Evolutionary conservation across 2,888 invertebrate genomes (phyloP), one percentile per base, ranked within the genome.

Genomic region (Limenitis camilla): DNA sequence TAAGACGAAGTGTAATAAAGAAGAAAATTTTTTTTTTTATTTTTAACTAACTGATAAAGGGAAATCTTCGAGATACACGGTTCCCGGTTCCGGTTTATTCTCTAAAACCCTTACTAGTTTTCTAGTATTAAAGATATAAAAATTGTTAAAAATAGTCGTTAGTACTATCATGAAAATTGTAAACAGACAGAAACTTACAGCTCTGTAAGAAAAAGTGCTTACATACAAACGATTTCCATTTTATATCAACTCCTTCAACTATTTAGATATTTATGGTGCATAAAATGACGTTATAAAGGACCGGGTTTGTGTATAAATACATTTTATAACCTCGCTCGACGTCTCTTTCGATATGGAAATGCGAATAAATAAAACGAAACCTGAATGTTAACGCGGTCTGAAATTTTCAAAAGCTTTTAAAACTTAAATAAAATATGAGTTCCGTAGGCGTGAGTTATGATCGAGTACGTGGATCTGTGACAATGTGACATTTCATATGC

Each of bases 381-480:
- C 40, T 29, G 52, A 53, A 55, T 53, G 49, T 42, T 49, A 51
- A 52, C 40, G 55, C 49, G 36, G 42, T 49, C 32, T 46, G 49
- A 52, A 57, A 54, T 32, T 58, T 50, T 53, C 49, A 58, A 56
- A 54, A 50, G 52, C 55, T 55, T 58, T 58, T 53, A 53, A 55
- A 58, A 55, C 41, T 55, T 52, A 38, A 58, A 55, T 55, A 52
- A 58, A 48, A 50, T 58, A 58, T 52, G 33, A 52, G 43, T 38
- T 51, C 39, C 39, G 46, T 50, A 46, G 41, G 36, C 38, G 45
- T 51, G 50, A 51, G 50, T 40, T 51, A 51, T 51, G 40, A 30
- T 40, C 38, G 41, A 8, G 29, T 30, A 50, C 44, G 40, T 10
- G 40, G 30, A 51, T 27, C 19, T 19, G 19, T 19, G 19, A 19